Percentiles rank a stretch among this genome's conserved stretches.
Conservation (phyloP, 2,113 vertebrate genomes). For the Bos taurus region ARS-UCD2.0 NC_037330.1:36401501-36402000, state of each 20-base stretch:
- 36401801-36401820: neutral
- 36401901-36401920: neutral
- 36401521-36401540: slow-evolving; percentile 19
- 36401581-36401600: neutral
- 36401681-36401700: neutral
- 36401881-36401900: neutral
- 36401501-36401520: neutral
- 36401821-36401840: neutral
- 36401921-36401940: neutral
- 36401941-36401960: neutral
- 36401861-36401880: neutral
- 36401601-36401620: neutral
- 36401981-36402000: neutral
- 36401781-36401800: neutral
- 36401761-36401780: neutral
- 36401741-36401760: neutral
- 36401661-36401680: neutral
- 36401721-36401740: neutral
- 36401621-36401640: neutral
- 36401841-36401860: neutral
- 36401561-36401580: neutral
- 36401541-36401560: neutral
- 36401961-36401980: neutral
- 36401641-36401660: neutral
- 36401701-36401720: neutral